Base-by-base conservation (phyloP, 2,888 invertebrate species). In the Diarsia brunnea region DNA sequence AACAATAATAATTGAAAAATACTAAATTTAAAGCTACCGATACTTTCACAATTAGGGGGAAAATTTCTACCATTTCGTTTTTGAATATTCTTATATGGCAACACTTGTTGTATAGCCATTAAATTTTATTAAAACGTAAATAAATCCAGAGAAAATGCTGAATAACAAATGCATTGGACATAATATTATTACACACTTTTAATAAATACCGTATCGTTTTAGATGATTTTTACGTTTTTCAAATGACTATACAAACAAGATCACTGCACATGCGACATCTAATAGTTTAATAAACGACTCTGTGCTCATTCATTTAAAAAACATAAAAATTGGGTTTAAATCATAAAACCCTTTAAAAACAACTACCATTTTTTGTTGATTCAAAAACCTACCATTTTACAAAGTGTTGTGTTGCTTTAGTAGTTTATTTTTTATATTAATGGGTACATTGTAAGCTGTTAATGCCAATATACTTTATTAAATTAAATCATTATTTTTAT, bases 11-110 rank as follows among this genome's bases (percentile, higher is more conserved):
- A 88, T 84, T 87, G 80, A 81, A 87, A 81, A 86, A 78, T 74
- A 73, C 77, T 87, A 74, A 87, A 73, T 88, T 79, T 82, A 88
- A 85, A 82, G 69, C 84, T 89, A 89, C 79, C 78, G 78, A 84
- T 84, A 80, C 77, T 82, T 76, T 79, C 69, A 87, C 47, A 69
- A 69, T 75, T 80, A 80, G 45, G 64, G 61, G 69, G 61, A 67
- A 68, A 69, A 69, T 80, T 87, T 74, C 82, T 87, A 88, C 82
- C 71, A 84, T 78, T 73, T 71, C 65, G 21, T 75, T 66, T 65
- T 63, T 19, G 2, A 71, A 27, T 71, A 73, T 71, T 73, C 60
- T 69, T 73, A 63, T 73, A 79, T 88, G 79, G 80, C 82, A 84
- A 81, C 71, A 72, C 65, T 78, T 69, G 63, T 55, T 38, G 82